Conservation (phyloP, 2,113 vertebrate species). For the Xenopus tropicalis region UCB_Xtro_10.0 CM004443.2:22706501-22707000, state of each 20-base stretch:
- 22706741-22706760: slow-evolving; percentile 81
- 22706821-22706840: slow-evolving; percentile 80
- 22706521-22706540: no score
- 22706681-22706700: slow-evolving; percentile 90
- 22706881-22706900: slow-evolving; percentile 90
- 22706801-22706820: background rate
- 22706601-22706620: no score
- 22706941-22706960: slow-evolving; percentile 88
- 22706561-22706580: no score
- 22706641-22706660: no score
- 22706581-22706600: no score
- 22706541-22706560: no score
- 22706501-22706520: no score
- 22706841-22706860: slow-evolving; percentile 91
- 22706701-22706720: slow-evolving; percentile 89
- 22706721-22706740: slow-evolving; percentile 93
- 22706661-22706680: slow-evolving; percentile 35
- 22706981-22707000: no score
- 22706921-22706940: slow-evolving; percentile 90
- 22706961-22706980: slow-evolving; percentile 93
- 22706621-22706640: no score
- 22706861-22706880: slow-evolving; percentile 96
- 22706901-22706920: slow-evolving; percentile 89
- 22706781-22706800: no score
- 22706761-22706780: background rate